Conservation (phyloP, 2,888 invertebrate species). For the Acrocyrtus sp. region DNA sequence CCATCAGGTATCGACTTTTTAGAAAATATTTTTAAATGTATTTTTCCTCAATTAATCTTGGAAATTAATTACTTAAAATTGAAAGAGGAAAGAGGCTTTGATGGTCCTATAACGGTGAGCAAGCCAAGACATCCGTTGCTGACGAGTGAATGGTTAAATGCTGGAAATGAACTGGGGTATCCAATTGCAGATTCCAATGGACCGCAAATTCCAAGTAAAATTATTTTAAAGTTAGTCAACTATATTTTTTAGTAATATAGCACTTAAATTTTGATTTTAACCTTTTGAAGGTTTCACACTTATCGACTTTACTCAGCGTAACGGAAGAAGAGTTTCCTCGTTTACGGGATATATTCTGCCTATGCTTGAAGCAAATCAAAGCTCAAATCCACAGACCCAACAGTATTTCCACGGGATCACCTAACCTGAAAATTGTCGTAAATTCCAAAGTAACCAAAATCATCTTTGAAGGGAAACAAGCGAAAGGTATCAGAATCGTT, state of each 20-base stretch:
- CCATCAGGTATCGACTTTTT: not conserved
- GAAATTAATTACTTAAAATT: not conserved
- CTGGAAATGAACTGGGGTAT: conserved; percentile 34
- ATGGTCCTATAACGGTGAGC: conserved; percentile 31
- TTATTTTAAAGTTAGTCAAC: not conserved
- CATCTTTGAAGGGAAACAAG: not conserved
- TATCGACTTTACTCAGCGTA: conserved; percentile 20
- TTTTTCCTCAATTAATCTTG: not conserved
- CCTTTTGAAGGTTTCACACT: conserved; percentile 20
- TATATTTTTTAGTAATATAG: not conserved
- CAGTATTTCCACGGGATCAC: too few species aligned
- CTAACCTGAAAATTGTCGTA: conserved; percentile 19
- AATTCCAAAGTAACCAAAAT: not conserved
- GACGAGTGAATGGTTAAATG: conserved; percentile 15
- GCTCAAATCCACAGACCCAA: not conserved
- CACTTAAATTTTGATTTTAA: too few species aligned
- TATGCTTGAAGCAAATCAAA: not conserved
- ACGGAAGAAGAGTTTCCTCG: conserved; percentile 31
- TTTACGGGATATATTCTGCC: conserved; percentile 26
- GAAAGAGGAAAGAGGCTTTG: conserved; percentile 32
- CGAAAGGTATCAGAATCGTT: not conserved
- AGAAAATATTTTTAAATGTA: not conserved
- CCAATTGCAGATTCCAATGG: conserved; percentile 37
- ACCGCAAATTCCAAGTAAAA: conserved; percentile 32
- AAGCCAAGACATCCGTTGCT: conserved; percentile 22